A percentile compares a stretch with the other conserved stretches of the same genome.
Evolutionary conservation across 2,797 vertebrate genomes (phyloP).

Genomic region (Enteromius thamalakanensis): DNA sequence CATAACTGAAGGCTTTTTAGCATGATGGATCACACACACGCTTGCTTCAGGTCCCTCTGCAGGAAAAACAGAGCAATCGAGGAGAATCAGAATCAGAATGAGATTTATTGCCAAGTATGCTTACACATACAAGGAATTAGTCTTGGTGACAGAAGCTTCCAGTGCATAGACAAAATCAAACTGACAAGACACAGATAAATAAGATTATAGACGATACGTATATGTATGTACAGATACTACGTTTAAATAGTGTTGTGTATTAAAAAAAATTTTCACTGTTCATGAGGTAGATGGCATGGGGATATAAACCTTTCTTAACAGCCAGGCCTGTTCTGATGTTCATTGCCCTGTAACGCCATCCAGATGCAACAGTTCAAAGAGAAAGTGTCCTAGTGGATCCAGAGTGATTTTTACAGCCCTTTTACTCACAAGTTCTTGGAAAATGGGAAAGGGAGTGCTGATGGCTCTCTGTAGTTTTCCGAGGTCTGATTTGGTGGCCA

Average conservation of each 20-base stretch:
- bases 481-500: background rate
- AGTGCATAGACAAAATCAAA: background rate
- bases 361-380: background rate
- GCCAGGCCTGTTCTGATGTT: background rate
- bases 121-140: constrained; percentile 2
- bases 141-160: background rate
- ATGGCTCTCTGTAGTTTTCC: background rate
- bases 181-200: background rate
- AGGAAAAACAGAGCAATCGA: constrained; percentile 34
- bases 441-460: background rate
- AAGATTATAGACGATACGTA: background rate
- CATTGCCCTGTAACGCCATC: background rate
- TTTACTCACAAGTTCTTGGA: background rate
- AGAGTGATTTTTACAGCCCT: background rate
- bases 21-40: constrained; percentile 46
- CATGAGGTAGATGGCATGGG: background rate
- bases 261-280: too few relatives aligned
- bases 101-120: background rate
- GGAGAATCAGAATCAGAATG: background rate
- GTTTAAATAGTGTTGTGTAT: background rate
- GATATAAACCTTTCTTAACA: background rate
- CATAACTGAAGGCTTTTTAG: constrained; percentile 56
- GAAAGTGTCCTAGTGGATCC: background rate
- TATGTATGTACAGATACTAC: background rate
- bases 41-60: constrained; percentile 40